Conservation (phyloP, 2,888 invertebrate species). For the Mesoligia furuncula region DNA sequence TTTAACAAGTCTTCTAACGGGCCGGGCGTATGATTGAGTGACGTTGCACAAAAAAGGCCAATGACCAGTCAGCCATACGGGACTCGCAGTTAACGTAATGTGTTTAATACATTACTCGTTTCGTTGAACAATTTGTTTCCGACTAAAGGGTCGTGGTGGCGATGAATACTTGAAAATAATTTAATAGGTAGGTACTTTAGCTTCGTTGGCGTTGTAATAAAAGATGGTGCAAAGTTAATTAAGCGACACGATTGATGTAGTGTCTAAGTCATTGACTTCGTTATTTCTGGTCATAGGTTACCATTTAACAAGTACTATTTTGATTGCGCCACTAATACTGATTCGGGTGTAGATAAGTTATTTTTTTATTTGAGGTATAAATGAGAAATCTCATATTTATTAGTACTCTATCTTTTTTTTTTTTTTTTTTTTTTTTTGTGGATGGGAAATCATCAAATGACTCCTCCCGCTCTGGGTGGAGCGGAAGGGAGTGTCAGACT, state of each 20-base stretch:
- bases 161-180: background rate
- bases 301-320: background rate
- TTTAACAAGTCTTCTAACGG: conserved; percentile 2
- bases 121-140: background rate
- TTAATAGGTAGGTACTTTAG: background rate
- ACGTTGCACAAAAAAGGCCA: conserved; percentile 13
- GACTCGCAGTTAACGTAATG: background rate
- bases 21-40: conserved; percentile 5
- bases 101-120: background rate
- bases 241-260: background rate
- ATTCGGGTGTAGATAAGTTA: background rate
- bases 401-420: background rate
- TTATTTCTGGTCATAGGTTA: background rate
- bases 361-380: background rate
- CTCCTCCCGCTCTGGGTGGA: too few relatives aligned
- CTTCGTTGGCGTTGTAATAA: too few relatives aligned
- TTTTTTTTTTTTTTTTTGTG: too few relatives aligned
- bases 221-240: too few relatives aligned
- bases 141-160: background rate
- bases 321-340: background rate
- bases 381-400: background rate
- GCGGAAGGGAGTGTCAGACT: too few relatives aligned
- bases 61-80: background rate
- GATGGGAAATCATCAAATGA: too few relatives aligned
- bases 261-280: background rate